These are phyloP conservation scores for Anoplopoma fimbria DNA, from an alignment of 2,113 vertebrate species.

Conservation along the genomic window DNA sequence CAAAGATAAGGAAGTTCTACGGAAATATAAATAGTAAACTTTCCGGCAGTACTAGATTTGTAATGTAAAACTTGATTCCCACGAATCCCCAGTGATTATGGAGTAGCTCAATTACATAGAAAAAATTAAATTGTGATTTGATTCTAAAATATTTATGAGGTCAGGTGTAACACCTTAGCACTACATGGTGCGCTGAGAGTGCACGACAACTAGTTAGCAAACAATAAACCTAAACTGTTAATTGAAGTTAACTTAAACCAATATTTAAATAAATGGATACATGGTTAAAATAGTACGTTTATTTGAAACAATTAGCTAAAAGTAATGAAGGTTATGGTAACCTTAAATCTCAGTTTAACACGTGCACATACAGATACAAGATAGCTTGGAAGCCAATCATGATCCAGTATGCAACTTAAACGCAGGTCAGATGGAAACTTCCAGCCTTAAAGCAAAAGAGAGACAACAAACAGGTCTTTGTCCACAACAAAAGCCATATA, in stretches of 20 bases:
- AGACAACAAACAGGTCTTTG: conserved; percentile 79
- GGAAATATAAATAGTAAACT: background rate
- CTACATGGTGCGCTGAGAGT: background rate
- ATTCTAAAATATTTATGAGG: background rate
- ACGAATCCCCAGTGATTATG: background rate
- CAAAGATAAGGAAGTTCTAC: background rate
- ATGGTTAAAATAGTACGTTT: background rate
- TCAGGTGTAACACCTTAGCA: background rate
- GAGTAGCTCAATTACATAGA: background rate
- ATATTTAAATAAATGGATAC: background rate
- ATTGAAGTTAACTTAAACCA: background rate
- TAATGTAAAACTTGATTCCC: background rate
- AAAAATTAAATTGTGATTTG: background rate
- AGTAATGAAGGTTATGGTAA: background rate
- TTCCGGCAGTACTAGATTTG: background rate
- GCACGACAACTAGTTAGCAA: background rate
- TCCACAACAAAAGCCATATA: conserved; percentile 72
- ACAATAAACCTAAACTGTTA: background rate
- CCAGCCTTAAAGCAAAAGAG: background rate
- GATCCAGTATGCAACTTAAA: background rate
- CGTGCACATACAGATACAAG: background rate
- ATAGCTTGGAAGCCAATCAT: background rate
- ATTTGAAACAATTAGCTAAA: background rate
- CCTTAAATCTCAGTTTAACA: background rate
- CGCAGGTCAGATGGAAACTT: background rate